Evolutionary conservation across 2,113 vertebrate genomes (phyloP).

Genomic region (Speoplatyrhinus poulsoni): DNA sequence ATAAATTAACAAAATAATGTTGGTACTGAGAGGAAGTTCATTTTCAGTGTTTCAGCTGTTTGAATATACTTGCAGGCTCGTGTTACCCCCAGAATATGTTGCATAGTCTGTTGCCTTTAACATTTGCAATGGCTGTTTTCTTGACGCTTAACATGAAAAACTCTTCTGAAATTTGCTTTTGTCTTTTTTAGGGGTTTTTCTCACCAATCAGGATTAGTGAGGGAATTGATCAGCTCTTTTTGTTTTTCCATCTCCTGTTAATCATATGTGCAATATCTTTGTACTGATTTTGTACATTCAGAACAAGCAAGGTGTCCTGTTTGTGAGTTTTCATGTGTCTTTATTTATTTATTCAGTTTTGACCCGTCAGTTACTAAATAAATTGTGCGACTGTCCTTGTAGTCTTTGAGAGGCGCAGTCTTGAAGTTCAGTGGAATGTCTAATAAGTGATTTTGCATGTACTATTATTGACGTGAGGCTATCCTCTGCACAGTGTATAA

Average conservation of each 20-base stretch:
- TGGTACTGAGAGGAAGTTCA: neutral
- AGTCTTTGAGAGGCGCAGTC: constrained; percentile 57
- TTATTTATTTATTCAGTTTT: constrained; percentile 70
- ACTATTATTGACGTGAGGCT: constrained; percentile 81
- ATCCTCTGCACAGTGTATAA: constrained; percentile 86
- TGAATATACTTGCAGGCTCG: constrained; percentile 1
- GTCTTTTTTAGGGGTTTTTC: constrained; percentile 46
- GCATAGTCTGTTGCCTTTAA: constrained; percentile 34
- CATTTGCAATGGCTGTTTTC: constrained; percentile 59
- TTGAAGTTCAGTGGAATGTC: constrained; percentile 77
- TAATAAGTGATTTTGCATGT: constrained; percentile 83
- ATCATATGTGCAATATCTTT: constrained; percentile 76
- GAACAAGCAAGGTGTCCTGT: constrained; percentile 53
- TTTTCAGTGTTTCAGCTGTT: constrained; percentile 7
- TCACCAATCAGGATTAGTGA: constrained; percentile 45
- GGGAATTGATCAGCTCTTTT: constrained; percentile 59
- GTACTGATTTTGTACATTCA: constrained; percentile 68
- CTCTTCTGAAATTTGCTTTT: constrained; percentile 34
- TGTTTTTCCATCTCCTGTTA: constrained; percentile 51
- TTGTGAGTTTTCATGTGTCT: constrained; percentile 47
- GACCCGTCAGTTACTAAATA: constrained; percentile 62
- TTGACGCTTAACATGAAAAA: constrained; percentile 41
- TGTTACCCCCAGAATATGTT: constrained; percentile 13
- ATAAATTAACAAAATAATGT: constrained; percentile 7
- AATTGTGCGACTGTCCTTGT: constrained; percentile 54